Conservation (phyloP, 2,113 vertebrate genomes). For the Centropristis striata region DNA sequence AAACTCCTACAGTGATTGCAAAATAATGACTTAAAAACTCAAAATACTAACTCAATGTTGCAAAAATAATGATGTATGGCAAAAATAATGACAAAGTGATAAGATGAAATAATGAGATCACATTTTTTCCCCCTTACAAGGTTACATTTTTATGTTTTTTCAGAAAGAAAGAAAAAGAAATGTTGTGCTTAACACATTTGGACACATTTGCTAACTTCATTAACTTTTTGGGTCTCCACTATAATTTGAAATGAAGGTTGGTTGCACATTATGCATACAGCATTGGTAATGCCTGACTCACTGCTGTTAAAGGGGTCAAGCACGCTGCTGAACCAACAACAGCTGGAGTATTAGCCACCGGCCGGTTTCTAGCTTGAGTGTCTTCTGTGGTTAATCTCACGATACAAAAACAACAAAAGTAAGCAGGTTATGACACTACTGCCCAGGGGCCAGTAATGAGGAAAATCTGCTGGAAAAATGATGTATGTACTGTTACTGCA, state of each 20-base stretch:
- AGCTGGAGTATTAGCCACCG: background rate
- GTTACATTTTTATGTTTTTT: too few species aligned
- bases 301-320: background rate
- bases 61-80: too few species aligned
- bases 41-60: too few species aligned
- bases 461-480: background rate
- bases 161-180: too few species aligned
- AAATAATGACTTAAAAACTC: too few species aligned
- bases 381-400: background rate
- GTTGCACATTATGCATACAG: background rate
- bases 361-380: background rate
- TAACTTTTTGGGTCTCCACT: background rate
- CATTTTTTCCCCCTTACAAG: too few species aligned
- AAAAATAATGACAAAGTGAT: too few species aligned
- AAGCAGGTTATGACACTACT: background rate
- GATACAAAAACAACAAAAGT: background rate
- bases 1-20: too few species aligned
- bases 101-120: too few species aligned
- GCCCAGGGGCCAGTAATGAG: background rate
- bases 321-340: background rate
- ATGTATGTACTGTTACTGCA: background rate
- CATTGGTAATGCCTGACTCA: background rate
- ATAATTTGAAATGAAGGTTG: background rate
- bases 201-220: background rate
- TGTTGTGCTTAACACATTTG: too few species aligned